A percentile compares a stretch with the other conserved stretches of the same genome.
phyloP scores from a whole-genome alignment of 2,797 vertebrate genomes.

The Melanotaenia parkinsoni region DNA sequence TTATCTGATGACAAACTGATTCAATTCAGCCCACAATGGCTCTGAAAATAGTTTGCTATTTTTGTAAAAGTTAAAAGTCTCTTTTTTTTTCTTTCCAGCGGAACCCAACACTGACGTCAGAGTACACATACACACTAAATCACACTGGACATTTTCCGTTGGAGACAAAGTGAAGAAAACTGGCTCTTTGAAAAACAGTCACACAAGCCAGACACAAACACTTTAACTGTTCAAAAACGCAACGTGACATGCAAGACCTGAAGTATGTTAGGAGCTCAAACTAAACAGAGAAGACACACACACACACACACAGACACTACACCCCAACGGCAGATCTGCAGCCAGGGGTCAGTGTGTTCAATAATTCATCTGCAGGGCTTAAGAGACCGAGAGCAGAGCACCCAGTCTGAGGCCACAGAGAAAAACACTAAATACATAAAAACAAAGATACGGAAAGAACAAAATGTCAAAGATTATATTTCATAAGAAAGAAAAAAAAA shows the following conservation, averaged over 20 bases:
- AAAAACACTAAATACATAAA: constrained; percentile 5
- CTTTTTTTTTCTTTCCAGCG: constrained; percentile 1
- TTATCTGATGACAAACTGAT: constrained; percentile 26
- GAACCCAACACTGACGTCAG: constrained; percentile 14
- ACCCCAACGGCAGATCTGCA: constrained; percentile 38
- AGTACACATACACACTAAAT: constrained; percentile 8
- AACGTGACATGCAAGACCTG: background rate
- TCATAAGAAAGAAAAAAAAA: background rate
- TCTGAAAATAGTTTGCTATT: constrained; percentile 46
- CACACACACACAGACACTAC: constrained; percentile 10
- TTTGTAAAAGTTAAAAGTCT: constrained; percentile 26
- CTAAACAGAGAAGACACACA: constrained; percentile 26
- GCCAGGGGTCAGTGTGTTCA: constrained; percentile 57
- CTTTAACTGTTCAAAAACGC: background rate
- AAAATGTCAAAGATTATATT: background rate
- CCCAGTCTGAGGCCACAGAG: background rate
- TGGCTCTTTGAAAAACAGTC: background rate
- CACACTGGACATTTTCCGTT: background rate
- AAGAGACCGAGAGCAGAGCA: constrained; percentile 36
- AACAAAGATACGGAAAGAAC: background rate
- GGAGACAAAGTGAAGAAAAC: background rate
- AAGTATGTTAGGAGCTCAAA: constrained; percentile 4
- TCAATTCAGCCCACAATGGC: background rate
- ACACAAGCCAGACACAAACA: background rate
- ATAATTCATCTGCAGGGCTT: constrained; percentile 58